A percentile compares a stretch with the other conserved stretches of the same genome.
These are phyloP conservation scores for Acanthosoma haemorrhoidale DNA, from an alignment of 2,888 invertebrate species.

Conservation along the genomic window DNA sequence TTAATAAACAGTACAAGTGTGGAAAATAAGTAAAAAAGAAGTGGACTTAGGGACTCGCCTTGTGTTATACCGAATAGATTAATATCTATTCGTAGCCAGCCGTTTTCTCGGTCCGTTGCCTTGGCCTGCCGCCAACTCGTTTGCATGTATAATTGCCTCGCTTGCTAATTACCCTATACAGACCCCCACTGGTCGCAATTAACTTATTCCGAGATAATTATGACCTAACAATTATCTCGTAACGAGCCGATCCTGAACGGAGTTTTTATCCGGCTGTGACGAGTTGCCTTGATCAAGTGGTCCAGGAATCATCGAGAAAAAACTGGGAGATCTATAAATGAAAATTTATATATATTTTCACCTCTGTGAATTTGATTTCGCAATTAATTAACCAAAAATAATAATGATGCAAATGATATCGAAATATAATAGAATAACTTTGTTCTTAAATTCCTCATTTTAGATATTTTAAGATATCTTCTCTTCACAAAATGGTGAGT, in stretches of 20 bases:
- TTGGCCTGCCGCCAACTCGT: background rate
- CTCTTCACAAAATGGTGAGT: no score
- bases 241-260: background rate
- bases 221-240: background rate
- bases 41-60: background rate
- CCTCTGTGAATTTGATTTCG: no score
- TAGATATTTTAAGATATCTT: no score
- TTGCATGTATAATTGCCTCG: background rate
- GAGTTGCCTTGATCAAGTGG: no score
- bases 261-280: background rate
- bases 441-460: no score
- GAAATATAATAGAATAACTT: no score
- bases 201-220: constrained; percentile 2
- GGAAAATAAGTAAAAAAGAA: background rate
- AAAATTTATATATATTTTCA: no score
- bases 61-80: constrained; percentile 3
- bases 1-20: no score
- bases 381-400: no score
- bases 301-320: no score
- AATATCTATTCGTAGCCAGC: background rate
- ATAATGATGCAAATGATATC: no score
- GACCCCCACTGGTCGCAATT: background rate
- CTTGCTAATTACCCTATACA: background rate
- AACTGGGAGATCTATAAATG: no score
- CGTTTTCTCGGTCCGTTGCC: background rate